Conservation (phyloP, 1,140 invertebrate species). For the Paramacrobiotus metropolitanus region DNA sequence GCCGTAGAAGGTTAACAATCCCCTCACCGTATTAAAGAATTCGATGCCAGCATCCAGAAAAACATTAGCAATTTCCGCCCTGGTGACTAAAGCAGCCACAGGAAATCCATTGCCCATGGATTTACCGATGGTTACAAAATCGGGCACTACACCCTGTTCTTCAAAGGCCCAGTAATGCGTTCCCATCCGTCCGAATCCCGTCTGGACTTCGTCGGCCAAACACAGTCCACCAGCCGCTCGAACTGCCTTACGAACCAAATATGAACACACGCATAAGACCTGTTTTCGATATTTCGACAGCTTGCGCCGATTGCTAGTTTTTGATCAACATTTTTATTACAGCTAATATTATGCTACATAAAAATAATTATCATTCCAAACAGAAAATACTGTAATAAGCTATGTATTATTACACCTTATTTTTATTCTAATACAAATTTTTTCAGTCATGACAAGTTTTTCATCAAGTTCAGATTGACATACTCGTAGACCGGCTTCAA, state of each 20-base stretch:
- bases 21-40: constrained; percentile 85
- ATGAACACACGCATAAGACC: no score
- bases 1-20: constrained; percentile 7
- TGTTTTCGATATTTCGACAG: no score
- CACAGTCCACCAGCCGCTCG: constrained; percentile 67
- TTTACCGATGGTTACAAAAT: constrained; percentile 77
- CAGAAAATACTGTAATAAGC: no score
- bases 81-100: constrained; percentile 85
- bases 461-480: constrained; percentile 56
- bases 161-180: constrained; percentile 92
- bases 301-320: no score
- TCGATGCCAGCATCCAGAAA: constrained; percentile 77
- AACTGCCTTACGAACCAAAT: constrained; percentile 32
- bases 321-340: no score
- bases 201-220: constrained; percentile 94
- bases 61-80: constrained; percentile 62
- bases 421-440: background rate
- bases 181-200: constrained; percentile 82
- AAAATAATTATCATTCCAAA: no score
- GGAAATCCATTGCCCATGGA: constrained; percentile 41
- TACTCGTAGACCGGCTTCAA: constrained; percentile 56
- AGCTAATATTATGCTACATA: no score
- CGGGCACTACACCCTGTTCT: constrained; percentile 63
- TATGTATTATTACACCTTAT: constrained; percentile 26
- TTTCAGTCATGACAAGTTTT: constrained; percentile 36